A percentile compares a stretch with the other conserved stretches of the same genome.
Evolutionary conservation across 1,140 invertebrate species (phyloP).

Genomic region (Tetranychus urticae): DNA sequence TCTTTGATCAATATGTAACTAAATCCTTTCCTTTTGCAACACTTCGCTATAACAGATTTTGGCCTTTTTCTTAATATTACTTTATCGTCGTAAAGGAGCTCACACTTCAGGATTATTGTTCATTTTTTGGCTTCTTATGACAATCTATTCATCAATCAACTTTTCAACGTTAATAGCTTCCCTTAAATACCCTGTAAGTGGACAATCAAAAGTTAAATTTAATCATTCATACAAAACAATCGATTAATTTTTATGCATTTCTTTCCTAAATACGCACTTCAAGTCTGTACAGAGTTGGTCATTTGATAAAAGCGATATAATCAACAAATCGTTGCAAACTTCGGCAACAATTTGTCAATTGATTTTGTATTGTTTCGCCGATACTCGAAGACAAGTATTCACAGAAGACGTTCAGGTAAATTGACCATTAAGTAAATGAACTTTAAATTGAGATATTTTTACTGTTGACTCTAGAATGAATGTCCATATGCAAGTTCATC

Average conservation of each 20-base stretch:
- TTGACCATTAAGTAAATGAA: no score
- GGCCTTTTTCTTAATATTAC: background rate
- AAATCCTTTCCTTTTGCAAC: background rate
- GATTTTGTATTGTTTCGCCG: background rate
- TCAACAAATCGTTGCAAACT: background rate
- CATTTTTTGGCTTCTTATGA: constrained; percentile 5
- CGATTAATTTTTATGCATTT: no score
- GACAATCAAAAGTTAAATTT: no score
- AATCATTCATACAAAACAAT: no score
- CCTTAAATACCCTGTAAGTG: background rate
- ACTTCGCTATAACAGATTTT: background rate
- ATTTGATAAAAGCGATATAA: background rate
- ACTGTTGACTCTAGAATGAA: background rate
- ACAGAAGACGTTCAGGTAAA: background rate
- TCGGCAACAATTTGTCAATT: background rate
- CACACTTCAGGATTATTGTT: constrained; percentile 7
- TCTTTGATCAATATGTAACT: no score
- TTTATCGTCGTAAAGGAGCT: constrained; percentile 3
- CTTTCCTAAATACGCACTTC: background rate
- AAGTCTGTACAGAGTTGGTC: background rate
- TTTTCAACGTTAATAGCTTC: background rate
- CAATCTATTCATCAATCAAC: background rate
- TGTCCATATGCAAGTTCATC: constrained; percentile 52
- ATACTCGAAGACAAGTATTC: background rate
- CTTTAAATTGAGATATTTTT: no score